Conservation (phyloP, 2,888 invertebrate genomes). For the Theristus sp. region DNA sequence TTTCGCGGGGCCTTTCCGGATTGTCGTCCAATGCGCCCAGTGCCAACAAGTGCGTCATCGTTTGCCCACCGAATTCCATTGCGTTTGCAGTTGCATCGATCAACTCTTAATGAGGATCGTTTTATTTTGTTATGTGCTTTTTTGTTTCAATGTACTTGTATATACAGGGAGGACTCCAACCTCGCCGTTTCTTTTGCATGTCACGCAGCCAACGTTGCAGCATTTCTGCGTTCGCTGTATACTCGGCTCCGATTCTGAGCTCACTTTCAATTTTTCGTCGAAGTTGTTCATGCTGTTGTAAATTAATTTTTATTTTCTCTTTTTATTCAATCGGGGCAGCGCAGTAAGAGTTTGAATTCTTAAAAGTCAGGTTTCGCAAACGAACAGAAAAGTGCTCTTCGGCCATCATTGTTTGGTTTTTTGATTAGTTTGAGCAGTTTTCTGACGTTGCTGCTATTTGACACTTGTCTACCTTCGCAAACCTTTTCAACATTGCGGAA, state of each 20-base stretch:
- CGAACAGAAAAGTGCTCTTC: no score
- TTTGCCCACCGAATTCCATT: slow-evolving; percentile 54
- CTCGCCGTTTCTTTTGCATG: background rate
- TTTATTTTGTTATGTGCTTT: background rate
- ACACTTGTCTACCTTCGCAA: no score
- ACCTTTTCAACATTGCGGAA: slow-evolving; percentile 39
- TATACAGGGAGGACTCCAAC: background rate
- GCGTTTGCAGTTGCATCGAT: slow-evolving; percentile 59
- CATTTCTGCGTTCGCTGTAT: background rate
- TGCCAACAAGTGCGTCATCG: slow-evolving; percentile 53
- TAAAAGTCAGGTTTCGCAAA: no score
- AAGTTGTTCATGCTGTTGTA: background rate
- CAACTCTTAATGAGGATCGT: slow-evolving; percentile 34
- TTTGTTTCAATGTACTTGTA: background rate
- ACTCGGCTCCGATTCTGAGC: background rate
- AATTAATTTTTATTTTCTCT: no score
- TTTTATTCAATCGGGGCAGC: no score
- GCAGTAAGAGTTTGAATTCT: no score
- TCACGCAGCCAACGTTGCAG: background rate
- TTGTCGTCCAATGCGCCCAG: slow-evolving; percentile 54
- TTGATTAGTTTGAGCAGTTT: no score
- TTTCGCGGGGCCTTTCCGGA: slow-evolving; percentile 37
- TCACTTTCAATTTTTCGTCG: background rate
- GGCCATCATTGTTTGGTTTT: no score
- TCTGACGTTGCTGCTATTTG: no score